phyloP scores from a whole-genome alignment of 2,113 vertebrate species.

The Misgurnus mizolepis region DNA sequence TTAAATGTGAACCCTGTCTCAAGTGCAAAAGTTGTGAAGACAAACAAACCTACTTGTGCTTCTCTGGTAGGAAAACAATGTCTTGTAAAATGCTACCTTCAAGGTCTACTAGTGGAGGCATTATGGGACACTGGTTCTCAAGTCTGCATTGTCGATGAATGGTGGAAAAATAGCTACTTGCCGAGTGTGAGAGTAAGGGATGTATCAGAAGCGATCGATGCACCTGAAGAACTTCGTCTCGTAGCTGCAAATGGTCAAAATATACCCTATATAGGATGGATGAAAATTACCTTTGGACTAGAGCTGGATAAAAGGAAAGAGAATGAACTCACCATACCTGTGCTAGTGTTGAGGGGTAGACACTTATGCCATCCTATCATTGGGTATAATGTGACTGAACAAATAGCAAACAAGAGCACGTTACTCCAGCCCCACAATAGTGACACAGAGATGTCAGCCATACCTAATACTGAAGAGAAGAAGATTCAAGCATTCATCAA shows the following conservation, averaged over 20 bases:
- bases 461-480: too few species aligned
- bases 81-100: slow-evolving; percentile 45
- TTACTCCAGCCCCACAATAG: too few species aligned
- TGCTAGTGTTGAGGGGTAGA: slow-evolving; percentile 40
- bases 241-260: slow-evolving; percentile 42
- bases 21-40: neutral
- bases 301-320: neutral
- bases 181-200: slow-evolving; percentile 39
- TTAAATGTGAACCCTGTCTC: slow-evolving; percentile 14
- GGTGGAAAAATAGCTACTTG: slow-evolving; percentile 34
- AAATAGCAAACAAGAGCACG: too few species aligned
- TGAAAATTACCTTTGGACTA: slow-evolving; percentile 23
- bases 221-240: slow-evolving; percentile 22
- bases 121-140: slow-evolving; percentile 54
- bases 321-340: slow-evolving; percentile 31
- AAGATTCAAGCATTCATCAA: too few species aligned
- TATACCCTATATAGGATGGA: slow-evolving; percentile 43
- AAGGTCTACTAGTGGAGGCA: slow-evolving; percentile 26
- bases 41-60: slow-evolving; percentile 18
- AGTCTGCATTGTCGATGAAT: slow-evolving; percentile 51
- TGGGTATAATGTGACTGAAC: neutral
- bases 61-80: slow-evolving; percentile 47
- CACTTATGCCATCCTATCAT: slow-evolving; percentile 26
- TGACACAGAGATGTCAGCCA: too few species aligned
- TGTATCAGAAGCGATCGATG: slow-evolving; percentile 47